Percentiles rank a stretch among this genome's conserved stretches.
Evolutionary conservation across 1,140 invertebrate species (phyloP).

Genomic region (Drosophila tani): DNA sequence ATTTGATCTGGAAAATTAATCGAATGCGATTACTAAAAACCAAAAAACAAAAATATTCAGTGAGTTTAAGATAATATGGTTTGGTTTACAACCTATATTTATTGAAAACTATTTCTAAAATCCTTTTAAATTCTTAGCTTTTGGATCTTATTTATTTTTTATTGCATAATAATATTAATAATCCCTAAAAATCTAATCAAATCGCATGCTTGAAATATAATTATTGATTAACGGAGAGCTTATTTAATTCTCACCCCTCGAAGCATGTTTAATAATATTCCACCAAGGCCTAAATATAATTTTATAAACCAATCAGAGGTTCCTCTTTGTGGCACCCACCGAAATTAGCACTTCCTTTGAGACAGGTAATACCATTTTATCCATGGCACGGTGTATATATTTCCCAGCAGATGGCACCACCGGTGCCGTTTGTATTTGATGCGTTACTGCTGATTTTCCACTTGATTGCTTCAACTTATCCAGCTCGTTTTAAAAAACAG

Average conservation of each 20-base stretch:
- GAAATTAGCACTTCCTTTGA: neutral
- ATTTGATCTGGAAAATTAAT: neutral
- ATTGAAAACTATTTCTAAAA: too few relatives aligned
- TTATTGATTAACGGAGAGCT: neutral
- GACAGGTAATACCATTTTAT: slow-evolving; percentile 6
- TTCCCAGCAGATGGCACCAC: slow-evolving; percentile 22
- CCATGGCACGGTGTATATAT: slow-evolving; percentile 3
- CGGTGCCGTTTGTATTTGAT: slow-evolving; percentile 31
- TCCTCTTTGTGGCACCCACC: neutral
- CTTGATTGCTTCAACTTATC: slow-evolving; percentile 61
- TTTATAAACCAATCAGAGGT: neutral
- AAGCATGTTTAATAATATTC: neutral
- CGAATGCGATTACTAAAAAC: neutral
- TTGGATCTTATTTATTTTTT: too few relatives aligned
- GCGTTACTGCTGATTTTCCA: slow-evolving; percentile 52
- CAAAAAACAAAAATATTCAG: neutral
- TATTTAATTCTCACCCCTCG: neutral
- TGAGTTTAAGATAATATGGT: neutral
- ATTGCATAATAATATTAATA: neutral
- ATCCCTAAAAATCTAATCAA: neutral
- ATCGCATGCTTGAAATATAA: too few relatives aligned
- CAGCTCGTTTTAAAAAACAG: slow-evolving; percentile 62
- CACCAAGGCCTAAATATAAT: too few relatives aligned
- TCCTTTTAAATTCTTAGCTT: too few relatives aligned
- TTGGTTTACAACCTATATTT: too few relatives aligned